Percentiles rank a stretch among this genome's conserved stretches.
These are phyloP conservation scores for Falco naumanni DNA, from an alignment of 2,797 vertebrate species.

Conservation along the genomic window DNA sequence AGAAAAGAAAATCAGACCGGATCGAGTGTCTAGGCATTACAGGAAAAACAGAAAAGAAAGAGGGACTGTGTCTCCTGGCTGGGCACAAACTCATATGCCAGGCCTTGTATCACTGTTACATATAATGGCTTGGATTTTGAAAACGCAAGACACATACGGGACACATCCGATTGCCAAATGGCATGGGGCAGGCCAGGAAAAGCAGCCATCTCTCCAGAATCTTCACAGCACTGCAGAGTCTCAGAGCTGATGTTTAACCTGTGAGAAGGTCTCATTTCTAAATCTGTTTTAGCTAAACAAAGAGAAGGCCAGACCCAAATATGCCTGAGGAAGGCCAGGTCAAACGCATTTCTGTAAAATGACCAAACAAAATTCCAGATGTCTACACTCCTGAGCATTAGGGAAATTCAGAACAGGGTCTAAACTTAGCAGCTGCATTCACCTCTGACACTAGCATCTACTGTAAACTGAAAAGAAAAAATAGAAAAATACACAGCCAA, in stretches of 20 bases:
- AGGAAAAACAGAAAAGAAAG: not conserved
- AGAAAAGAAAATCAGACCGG: not conserved
- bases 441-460: not conserved
- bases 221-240: not conserved
- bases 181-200: not conserved
- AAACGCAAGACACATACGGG: not conserved
- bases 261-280: not conserved
- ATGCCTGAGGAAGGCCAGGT: not conserved
- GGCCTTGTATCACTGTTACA: not conserved
- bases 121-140: not conserved
- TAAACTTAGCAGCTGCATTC: conserved; percentile 25
- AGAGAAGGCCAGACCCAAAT: not conserved
- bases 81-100: not conserved
- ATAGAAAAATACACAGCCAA: not conserved
- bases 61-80: not conserved
- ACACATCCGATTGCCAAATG: not conserved
- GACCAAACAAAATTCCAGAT: conserved; percentile 38
- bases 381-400: not conserved
- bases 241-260: not conserved
- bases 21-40: not conserved
- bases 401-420: conserved; percentile 18
- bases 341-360: conserved; percentile 33
- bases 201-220: not conserved
- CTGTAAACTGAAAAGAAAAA: not conserved
- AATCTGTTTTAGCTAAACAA: conserved; percentile 12